Conservation (phyloP, 2,797 vertebrate species). For the Scarus forsteni region DNA sequence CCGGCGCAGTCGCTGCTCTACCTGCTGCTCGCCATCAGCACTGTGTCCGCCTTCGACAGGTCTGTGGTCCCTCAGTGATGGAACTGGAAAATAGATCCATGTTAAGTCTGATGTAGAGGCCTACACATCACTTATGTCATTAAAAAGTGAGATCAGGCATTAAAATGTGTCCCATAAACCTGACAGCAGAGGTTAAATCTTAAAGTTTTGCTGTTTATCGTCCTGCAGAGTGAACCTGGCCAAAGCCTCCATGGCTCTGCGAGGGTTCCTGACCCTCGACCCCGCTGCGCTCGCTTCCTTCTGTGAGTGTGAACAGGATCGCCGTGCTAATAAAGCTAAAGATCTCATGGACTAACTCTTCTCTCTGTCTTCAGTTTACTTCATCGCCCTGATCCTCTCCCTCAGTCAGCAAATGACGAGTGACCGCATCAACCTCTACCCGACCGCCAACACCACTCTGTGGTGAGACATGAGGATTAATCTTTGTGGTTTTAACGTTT, state of each 20-base stretch:
- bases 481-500: no score
- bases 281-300: constrained; percentile 93
- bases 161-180: no score
- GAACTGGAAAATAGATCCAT: no score
- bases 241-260: constrained; percentile 90
- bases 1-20: constrained; percentile 94
- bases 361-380: constrained; percentile 87
- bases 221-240: constrained; percentile 90
- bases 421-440: constrained; percentile 93
- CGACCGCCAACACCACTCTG: constrained; percentile 87
- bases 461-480: constrained; percentile 82
- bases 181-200: no score
- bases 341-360: background rate
- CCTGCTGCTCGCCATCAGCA: constrained; percentile 92
- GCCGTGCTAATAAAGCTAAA: background rate
- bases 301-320: constrained; percentile 83
- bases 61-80: constrained; percentile 42
- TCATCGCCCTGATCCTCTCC: constrained; percentile 91
- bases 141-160: no score
- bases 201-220: background rate
- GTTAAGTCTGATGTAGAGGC: no score
- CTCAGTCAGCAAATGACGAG: constrained; percentile 97
- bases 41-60: constrained; percentile 96
- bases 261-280: constrained; percentile 91
- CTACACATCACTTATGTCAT: no score